Percentiles rank a stretch among this genome's conserved stretches.
phyloP scores from a whole-genome alignment of 2,888 invertebrate genomes.

The Rhagonycha fulva region DNA sequence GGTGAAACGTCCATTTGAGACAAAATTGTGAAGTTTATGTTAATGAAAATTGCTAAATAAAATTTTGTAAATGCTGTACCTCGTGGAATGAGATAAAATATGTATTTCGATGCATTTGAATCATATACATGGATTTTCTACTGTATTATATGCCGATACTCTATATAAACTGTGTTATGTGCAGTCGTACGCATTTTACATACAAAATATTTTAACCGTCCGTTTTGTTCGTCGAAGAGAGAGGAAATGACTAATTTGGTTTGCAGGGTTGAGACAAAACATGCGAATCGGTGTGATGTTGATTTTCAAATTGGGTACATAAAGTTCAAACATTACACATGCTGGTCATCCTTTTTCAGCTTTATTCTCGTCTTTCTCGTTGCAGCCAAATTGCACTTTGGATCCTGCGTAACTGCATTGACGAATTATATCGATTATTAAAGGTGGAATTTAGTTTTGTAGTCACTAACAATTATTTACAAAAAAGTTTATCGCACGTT shows the following conservation, averaged over 20 bases:
- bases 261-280: background rate
- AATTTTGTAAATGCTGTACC: slow-evolving; percentile 17
- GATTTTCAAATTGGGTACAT: background rate
- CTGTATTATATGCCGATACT: slow-evolving; percentile 1
- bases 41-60: background rate
- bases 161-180: slow-evolving; percentile 6
- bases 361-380: slow-evolving; percentile 31
- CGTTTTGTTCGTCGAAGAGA: background rate
- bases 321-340: slow-evolving; percentile 17
- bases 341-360: slow-evolving; percentile 28
- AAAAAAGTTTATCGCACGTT: background rate
- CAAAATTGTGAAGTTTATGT: background rate
- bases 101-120: slow-evolving; percentile 19
- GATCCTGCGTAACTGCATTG: slow-evolving; percentile 41
- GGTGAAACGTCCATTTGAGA: background rate
- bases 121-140: slow-evolving; percentile 7
- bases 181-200: slow-evolving; percentile 21
- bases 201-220: background rate
- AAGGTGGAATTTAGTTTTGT: slow-evolving; percentile 33
- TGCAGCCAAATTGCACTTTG: slow-evolving; percentile 35
- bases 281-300: background rate
- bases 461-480: slow-evolving; percentile 1
- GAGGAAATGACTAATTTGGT: background rate
- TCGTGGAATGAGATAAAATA: slow-evolving; percentile 10
- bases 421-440: slow-evolving; percentile 36